Evolutionary conservation across 2,113 vertebrate genomes (phyloP).

Genomic region (Donacobius atricapilla): DNA sequence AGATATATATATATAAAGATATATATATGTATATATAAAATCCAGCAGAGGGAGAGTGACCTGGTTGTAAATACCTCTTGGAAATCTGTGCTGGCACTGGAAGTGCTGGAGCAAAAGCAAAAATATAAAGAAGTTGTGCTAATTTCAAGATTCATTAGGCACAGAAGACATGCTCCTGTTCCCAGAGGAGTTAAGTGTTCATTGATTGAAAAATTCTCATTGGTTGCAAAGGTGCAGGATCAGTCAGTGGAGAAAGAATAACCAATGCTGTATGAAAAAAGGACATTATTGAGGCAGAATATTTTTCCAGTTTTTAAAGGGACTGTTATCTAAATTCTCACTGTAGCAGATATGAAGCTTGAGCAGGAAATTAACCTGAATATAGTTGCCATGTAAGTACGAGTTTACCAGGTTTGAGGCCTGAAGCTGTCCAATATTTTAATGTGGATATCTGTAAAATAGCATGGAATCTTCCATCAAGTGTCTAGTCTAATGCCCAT

Average conservation of each 20-base stretch:
- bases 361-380: background rate
- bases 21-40: too few species aligned
- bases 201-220: background rate
- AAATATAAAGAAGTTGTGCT: slow-evolving; percentile 27
- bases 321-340: background rate
- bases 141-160: slow-evolving; percentile 56
- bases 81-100: background rate
- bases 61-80: background rate
- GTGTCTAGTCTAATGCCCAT: background rate
- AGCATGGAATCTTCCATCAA: background rate
- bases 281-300: background rate
- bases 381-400: background rate
- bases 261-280: background rate
- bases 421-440: background rate
- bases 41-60: background rate
- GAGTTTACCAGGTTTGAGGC: background rate
- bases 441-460: background rate
- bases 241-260: background rate
- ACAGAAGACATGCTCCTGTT: background rate
- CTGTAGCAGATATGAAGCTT: background rate
- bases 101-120: background rate
- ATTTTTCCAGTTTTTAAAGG: background rate
- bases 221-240: background rate
- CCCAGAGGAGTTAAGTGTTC: background rate
- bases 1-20: too few species aligned